phyloP scores from a whole-genome alignment of 2,888 invertebrate species.

The Lasioglossum marginatum region DNA sequence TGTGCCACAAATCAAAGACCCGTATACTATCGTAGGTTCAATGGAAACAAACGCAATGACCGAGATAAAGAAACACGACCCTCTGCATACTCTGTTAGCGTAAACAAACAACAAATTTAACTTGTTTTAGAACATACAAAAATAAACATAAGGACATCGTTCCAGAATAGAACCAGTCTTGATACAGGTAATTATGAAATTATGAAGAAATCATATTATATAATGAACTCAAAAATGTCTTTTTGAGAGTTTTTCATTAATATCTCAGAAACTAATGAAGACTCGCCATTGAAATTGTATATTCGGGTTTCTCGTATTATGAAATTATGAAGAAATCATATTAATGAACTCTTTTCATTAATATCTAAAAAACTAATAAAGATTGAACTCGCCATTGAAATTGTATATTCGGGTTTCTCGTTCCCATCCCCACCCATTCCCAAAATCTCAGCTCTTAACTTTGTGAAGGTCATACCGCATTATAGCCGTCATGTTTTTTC shows the following conservation, averaged over 20 bases:
- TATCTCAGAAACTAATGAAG: neutral
- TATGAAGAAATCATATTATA: neutral
- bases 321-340: neutral
- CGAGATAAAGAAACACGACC: constrained; percentile 13
- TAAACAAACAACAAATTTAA: constrained; percentile 19
- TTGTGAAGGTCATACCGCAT: neutral
- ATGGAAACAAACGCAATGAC: constrained; percentile 43
- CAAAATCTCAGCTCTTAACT: neutral
- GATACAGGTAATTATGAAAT: neutral
- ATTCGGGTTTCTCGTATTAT: neutral
- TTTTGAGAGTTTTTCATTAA: too few species aligned
- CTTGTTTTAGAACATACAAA: neutral
- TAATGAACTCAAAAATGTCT: neutral
- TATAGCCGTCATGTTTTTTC: neutral
- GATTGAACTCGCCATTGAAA: neutral
- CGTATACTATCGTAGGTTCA: neutral
- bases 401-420: too few species aligned
- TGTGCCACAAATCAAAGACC: constrained; percentile 48
- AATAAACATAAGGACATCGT: neutral
- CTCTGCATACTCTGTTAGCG: neutral
- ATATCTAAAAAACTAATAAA: neutral
- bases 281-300: neutral
- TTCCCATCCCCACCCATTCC: too few species aligned
- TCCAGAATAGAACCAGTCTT: neutral
- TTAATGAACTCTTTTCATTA: neutral